Conservation (phyloP, 2,888 invertebrate genomes). For the Apamea crenata region DNA sequence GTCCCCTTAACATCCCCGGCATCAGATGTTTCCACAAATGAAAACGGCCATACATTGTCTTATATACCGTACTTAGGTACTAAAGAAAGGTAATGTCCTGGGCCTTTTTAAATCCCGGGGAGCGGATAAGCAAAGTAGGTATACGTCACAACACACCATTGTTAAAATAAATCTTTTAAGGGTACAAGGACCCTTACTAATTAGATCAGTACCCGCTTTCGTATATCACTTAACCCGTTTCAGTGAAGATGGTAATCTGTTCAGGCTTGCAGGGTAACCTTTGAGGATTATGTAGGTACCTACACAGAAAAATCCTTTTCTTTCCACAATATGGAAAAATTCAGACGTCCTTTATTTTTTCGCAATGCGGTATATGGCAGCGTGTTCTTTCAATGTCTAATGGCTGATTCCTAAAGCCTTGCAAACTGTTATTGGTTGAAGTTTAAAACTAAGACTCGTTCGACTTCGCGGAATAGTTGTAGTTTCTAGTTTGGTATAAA, state of each 20-base stretch:
- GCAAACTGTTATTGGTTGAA: not conserved
- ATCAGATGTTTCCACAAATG: constrained; percentile 19
- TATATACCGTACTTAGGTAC: constrained; percentile 2
- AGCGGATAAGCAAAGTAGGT: constrained; percentile 20
- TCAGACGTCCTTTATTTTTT: constrained; percentile 19
- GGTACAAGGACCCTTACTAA: constrained; percentile 53
- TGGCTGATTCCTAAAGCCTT: constrained; percentile 5
- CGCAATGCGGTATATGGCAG: constrained; percentile 36
- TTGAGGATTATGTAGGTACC: constrained; percentile 46
- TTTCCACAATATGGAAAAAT: constrained; percentile 23
- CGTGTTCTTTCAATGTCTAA: not conserved
- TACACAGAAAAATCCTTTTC: constrained; percentile 25
- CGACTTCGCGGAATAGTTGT: not conserved
- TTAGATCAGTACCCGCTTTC: constrained; percentile 57
- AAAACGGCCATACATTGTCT: constrained; percentile 13
- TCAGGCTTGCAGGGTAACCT: constrained; percentile 29
- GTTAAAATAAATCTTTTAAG: constrained; percentile 59
- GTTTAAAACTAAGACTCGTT: not conserved
- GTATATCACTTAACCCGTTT: constrained; percentile 62
- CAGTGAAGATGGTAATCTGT: constrained; percentile 55
- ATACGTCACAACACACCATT: constrained; percentile 42
- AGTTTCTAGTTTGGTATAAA: not conserved
- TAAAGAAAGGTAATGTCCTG: not conserved
- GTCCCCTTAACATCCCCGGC: not conserved
- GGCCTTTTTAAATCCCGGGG: constrained; percentile 54